Evolutionary conservation across 2,888 invertebrate species (phyloP).

Genomic region (Pseudococcus longispinus): DNA sequence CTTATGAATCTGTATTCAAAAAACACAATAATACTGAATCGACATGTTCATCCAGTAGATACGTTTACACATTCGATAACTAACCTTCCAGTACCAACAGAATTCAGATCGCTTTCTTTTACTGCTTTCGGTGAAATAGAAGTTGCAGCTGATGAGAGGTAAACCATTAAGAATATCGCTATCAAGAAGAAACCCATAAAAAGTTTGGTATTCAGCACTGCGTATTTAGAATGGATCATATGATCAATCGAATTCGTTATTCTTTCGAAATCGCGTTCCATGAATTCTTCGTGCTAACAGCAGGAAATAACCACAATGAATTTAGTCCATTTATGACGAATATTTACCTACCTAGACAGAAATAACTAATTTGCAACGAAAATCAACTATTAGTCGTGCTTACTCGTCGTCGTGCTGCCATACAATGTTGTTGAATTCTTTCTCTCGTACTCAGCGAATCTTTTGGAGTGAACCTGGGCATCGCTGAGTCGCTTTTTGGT

Average conservation of each 20-base stretch:
- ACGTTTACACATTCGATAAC: not conserved
- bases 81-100: not conserved
- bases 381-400: too few relatives aligned
- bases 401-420: too few relatives aligned
- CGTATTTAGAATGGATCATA: not conserved
- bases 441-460: too few relatives aligned
- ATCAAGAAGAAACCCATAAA: not conserved
- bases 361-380: too few relatives aligned
- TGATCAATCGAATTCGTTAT: not conserved
- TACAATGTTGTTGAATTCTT: too few relatives aligned
- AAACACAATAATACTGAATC: not conserved
- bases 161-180: not conserved
- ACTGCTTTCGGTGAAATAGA: not conserved
- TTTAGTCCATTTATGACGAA: too few relatives aligned
- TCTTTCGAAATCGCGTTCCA: not conserved
- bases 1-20: conserved; percentile 59
- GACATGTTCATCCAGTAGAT: too few relatives aligned
- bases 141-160: not conserved
- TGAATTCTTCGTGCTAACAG: not conserved
- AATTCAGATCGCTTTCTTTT: not conserved
- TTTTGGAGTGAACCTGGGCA: too few relatives aligned
- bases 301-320: too few relatives aligned
- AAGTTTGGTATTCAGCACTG: not conserved
- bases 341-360: too few relatives aligned
- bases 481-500: not conserved